Evolutionary conservation across 1,140 invertebrate genomes (phyloP).

Genomic region (Macrosteles quadrilineatus): DNA sequence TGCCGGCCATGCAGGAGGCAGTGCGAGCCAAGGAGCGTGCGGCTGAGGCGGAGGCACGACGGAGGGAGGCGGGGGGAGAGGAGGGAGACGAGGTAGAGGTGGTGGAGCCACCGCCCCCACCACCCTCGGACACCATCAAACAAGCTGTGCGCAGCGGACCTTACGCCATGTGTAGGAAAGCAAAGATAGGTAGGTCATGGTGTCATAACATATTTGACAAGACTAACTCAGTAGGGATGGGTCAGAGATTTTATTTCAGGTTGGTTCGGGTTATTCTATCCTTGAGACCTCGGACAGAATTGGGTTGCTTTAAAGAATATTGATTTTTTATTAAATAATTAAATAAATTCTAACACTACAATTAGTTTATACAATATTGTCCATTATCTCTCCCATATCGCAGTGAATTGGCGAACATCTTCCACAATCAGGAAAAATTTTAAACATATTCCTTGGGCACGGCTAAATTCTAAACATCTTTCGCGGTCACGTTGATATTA

Average conservation of each 20-base stretch:
- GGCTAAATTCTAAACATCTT: no score
- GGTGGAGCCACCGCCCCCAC: conserved; percentile 61
- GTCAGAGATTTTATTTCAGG: no score
- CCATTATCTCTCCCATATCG: no score
- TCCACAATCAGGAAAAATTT: no score
- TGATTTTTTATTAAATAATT: no score
- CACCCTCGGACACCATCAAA: conserved; percentile 68
- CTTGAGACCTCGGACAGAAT: background rate
- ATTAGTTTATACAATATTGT: no score
- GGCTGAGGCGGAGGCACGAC: conserved; percentile 56
- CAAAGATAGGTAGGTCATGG: conserved; percentile 72
- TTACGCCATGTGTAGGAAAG: conserved; percentile 82
- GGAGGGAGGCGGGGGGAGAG: conserved; percentile 52
- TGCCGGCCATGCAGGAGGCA: conserved; percentile 43
- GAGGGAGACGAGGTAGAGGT: conserved; percentile 54
- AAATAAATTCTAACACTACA: no score
- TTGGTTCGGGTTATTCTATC: background rate
- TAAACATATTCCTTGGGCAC: no score
- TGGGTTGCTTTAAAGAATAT: no score
- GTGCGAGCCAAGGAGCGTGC: conserved; percentile 59
- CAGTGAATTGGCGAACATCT: no score
- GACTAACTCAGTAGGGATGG: no score
- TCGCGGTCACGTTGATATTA: no score
- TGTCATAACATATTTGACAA: conserved; percentile 21
- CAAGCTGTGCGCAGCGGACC: conserved; percentile 83